These are phyloP conservation scores for Rhinoraja longicauda DNA, from an alignment of 2,797 vertebrate genomes.

Conservation along the genomic window DNA sequence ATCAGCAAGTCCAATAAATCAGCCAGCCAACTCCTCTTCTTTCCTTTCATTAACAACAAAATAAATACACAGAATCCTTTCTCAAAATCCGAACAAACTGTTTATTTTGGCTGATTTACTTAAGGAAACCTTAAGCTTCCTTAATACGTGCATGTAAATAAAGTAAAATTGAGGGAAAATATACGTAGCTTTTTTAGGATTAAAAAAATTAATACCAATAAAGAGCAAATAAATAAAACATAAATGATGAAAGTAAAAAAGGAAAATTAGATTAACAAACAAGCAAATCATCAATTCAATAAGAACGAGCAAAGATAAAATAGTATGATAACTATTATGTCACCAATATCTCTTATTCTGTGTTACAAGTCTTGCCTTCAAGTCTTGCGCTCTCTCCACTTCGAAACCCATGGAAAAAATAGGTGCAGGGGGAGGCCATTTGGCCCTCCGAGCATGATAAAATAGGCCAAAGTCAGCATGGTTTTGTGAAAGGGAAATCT, in stretches of 20 bases:
- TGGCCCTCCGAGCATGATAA: too few relatives aligned
- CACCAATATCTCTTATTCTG: background rate
- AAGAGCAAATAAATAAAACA: background rate
- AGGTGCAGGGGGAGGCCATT: too few relatives aligned
- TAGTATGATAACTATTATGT: background rate
- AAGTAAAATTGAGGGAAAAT: background rate
- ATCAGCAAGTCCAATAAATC: background rate
- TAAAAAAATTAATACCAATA: background rate
- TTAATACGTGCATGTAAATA: background rate
- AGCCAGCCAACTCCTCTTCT: background rate
- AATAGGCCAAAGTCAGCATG: too few relatives aligned
- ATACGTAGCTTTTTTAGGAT: background rate
- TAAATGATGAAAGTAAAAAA: background rate
- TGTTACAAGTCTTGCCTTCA: background rate
- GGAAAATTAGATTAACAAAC: background rate
- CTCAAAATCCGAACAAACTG: background rate
- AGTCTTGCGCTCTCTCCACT: too few relatives aligned
- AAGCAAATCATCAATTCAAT: background rate
- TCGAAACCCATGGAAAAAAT: too few relatives aligned
- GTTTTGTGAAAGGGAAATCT: too few relatives aligned
- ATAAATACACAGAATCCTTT: background rate
- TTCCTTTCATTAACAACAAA: slow-evolving; percentile 11
- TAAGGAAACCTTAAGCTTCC: background rate
- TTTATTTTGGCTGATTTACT: slow-evolving; percentile 8
- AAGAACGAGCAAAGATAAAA: background rate